Evolutionary conservation across 2,888 invertebrate species (phyloP).

Genomic region (Leptura quadrifasciata): DNA sequence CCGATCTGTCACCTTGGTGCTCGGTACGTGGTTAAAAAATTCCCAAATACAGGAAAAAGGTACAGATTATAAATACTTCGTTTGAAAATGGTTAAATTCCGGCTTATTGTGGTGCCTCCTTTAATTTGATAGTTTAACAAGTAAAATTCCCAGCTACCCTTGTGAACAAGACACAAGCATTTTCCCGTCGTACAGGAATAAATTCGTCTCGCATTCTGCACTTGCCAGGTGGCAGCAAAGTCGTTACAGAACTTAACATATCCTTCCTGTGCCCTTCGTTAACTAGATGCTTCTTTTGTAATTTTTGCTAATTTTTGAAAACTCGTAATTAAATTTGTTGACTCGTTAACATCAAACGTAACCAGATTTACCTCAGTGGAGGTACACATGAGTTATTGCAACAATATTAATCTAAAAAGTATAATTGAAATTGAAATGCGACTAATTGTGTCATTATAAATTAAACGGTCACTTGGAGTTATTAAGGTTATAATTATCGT

Average conservation of each 20-base stretch:
- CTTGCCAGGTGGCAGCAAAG: constrained; percentile 68
- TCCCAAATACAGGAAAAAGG: too few relatives aligned
- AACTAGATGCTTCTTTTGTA: constrained; percentile 36
- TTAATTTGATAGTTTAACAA: constrained; percentile 43
- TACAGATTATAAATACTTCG: neutral
- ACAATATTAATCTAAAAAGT: neutral
- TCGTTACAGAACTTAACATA: constrained; percentile 60
- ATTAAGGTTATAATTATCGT: constrained; percentile 12
- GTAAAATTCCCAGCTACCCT: constrained; percentile 57
- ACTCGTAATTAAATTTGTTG: neutral
- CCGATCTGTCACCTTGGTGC: too few relatives aligned
- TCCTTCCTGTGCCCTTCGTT: constrained; percentile 51
- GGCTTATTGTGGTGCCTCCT: constrained; percentile 23
- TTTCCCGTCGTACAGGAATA: constrained; percentile 68
- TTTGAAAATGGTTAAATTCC: constrained; percentile 27
- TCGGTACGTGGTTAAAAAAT: too few relatives aligned
- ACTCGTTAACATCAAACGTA: neutral
- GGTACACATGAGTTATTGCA: neutral
- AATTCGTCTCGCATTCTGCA: constrained; percentile 69
- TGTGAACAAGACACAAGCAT: constrained; percentile 64
- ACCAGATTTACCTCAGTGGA: neutral
- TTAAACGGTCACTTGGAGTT: constrained; percentile 15
- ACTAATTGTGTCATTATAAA: constrained; percentile 7
- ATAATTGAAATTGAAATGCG: constrained; percentile 5
- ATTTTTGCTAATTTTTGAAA: constrained; percentile 18